Conservation (phyloP, 2,797 vertebrate species). For the Petrocephalus schoutedeni region DNA sequence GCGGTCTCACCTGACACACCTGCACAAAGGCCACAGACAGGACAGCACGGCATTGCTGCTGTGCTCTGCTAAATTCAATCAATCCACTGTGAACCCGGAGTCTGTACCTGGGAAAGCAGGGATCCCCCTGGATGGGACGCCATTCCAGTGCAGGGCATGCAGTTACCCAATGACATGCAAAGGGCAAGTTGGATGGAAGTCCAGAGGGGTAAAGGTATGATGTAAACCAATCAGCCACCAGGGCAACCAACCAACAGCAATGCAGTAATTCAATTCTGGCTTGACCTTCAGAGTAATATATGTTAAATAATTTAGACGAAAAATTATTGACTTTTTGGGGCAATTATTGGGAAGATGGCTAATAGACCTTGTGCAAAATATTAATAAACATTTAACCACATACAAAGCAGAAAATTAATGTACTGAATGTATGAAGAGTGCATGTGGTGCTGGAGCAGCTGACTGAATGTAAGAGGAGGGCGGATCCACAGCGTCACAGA, state of each 20-base stretch:
- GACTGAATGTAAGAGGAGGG: background rate
- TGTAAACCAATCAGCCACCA: background rate
- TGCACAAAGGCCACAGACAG: background rate
- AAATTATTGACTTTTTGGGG: background rate
- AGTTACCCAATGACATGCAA: background rate
- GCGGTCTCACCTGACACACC: background rate
- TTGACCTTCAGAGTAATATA: background rate
- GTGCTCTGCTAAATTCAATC: background rate
- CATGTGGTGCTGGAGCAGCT: background rate
- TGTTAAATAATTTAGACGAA: background rate
- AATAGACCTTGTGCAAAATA: background rate
- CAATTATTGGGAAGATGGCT: background rate
- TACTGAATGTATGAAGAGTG: background rate
- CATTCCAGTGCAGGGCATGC: background rate
- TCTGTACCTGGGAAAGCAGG: background rate
- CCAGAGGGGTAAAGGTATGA: background rate
- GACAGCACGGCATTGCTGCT: background rate
- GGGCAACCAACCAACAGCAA: background rate
- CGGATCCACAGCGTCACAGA: slow-evolving; percentile 59
- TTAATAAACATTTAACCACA: background rate
- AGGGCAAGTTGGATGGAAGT: background rate
- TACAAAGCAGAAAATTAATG: background rate
- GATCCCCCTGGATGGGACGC: background rate
- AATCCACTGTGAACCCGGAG: background rate
- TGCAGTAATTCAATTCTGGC: background rate